Evolutionary conservation across 2,113 vertebrate genomes (phyloP).

Genomic region (Nycticryphes semicollaris): DNA sequence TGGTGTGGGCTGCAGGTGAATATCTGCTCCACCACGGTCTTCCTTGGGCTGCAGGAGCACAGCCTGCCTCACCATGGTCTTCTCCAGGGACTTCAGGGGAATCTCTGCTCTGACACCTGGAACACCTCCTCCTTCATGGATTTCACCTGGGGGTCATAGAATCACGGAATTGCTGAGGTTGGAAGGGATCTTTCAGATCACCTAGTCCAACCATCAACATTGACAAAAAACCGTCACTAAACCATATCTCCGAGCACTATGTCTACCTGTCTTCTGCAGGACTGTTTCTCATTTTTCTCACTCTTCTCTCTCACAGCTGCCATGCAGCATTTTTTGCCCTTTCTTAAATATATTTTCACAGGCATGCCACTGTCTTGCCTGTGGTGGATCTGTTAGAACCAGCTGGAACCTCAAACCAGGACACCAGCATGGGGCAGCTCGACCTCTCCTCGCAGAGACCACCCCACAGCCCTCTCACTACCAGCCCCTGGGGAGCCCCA

Average conservation of each 20-base stretch:
- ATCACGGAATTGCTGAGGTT: no score
- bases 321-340: neutral
- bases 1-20: neutral
- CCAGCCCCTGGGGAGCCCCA: neutral
- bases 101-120: fast-evolving
- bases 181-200: no score
- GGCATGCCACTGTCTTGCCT: no score
- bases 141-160: neutral
- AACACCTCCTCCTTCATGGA: neutral
- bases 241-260: no score
- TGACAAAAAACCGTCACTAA: no score
- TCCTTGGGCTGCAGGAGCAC: neutral
- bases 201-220: no score
- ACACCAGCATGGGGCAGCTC: fast-evolving
- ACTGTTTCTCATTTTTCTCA: neutral
- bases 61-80: neutral
- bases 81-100: neutral
- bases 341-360: neutral
- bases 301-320: neutral
- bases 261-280: neutral
- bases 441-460: neutral
- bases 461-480: neutral
- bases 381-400: neutral
- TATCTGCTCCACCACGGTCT: neutral
- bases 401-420: neutral